phyloP scores from a whole-genome alignment of 2,797 vertebrate species.

The Microtus obscurus region DNA sequence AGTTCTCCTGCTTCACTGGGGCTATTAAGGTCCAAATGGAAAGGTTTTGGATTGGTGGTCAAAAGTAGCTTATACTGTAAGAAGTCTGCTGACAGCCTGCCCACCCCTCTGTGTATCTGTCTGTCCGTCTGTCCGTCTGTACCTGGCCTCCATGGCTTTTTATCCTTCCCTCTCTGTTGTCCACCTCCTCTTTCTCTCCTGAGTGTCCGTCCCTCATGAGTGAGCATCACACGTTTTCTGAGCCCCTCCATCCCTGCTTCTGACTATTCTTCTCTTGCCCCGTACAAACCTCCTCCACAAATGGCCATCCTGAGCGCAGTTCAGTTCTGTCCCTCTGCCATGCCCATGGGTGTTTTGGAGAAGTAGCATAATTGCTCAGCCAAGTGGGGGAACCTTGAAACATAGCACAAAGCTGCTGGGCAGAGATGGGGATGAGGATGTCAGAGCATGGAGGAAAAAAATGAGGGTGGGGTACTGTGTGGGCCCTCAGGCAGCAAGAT shows the following conservation, averaged over 20 bases:
- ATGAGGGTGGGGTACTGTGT: not conserved
- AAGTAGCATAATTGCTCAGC: not conserved
- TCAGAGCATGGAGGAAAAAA: not conserved
- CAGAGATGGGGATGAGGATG: fast-evolving
- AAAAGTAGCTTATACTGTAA: not conserved
- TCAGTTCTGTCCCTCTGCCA: not conserved
- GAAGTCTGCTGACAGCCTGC: not conserved
- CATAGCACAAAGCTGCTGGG: fast-evolving
- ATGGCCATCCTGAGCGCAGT: not conserved
- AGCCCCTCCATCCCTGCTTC: not conserved
- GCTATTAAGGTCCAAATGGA: no score
- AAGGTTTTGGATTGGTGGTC: not conserved
- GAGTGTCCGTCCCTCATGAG: fast-evolving
- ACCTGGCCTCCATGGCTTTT: not conserved
- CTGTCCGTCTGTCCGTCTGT: not conserved
- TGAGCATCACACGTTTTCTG: fast-evolving
- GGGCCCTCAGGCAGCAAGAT: no score
- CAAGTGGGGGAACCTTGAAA: not conserved
- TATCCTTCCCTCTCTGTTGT: not conserved
- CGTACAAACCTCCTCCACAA: fast-evolving
- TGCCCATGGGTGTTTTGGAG: not conserved
- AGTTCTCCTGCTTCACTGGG: no score
- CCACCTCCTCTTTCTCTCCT: not conserved
- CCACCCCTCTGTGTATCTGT: not conserved
- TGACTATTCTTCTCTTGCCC: fast-evolving